Base-by-base conservation (phyloP, 2,888 invertebrate species). In the Heliconius cydno region DNA sequence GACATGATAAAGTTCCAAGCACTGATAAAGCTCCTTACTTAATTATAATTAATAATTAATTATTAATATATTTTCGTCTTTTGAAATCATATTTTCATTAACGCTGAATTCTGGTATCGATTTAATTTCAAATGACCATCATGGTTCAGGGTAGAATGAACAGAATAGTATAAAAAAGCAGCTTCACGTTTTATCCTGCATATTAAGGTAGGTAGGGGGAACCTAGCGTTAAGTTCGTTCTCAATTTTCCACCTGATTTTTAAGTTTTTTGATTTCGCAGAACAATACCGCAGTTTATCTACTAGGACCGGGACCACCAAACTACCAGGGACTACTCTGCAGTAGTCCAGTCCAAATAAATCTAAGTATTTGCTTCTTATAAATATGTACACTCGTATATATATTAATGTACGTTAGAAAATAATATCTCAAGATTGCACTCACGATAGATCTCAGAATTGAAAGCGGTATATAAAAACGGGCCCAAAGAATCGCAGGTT, bases 1-100 rank as follows among this genome's bases (percentile, higher is more conserved):
- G 68, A 68, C 25, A 13, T n/a, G n/a, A 68, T 41, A 25, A 28
- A 25, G 25, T 41, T 25, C 38, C 25, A 41, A 41, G 70, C 15
- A 70, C 25, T 70, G 15, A 46, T 70, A 70, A n/a, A 70, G 41
- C 41, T 70, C 15, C 25, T 41, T 46, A 41, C 41, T 70, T 46
- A 41, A 70, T 70, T 68, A 68, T n/a, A 68, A 41, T 41, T 68
- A 68, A 6, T 68, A 41, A 41, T 68, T 38, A 25, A n/a, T 13
- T 68, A n/a, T 19, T n/a, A 22, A 38, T 2, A n/a, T 68, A 68
- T 68, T 68, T 68, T 68, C n/a, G 68, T n/a, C n/a, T 68, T 68
- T 68, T 68, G 13, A 41, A 38, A 22, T 68, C 12, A 13, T 65
- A 65, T 28, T 65, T 65, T 65, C 28, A 15, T 28, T 28, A 28